phyloP scores from a whole-genome alignment of 2,888 invertebrate species.

The Girardia tigrina region DNA sequence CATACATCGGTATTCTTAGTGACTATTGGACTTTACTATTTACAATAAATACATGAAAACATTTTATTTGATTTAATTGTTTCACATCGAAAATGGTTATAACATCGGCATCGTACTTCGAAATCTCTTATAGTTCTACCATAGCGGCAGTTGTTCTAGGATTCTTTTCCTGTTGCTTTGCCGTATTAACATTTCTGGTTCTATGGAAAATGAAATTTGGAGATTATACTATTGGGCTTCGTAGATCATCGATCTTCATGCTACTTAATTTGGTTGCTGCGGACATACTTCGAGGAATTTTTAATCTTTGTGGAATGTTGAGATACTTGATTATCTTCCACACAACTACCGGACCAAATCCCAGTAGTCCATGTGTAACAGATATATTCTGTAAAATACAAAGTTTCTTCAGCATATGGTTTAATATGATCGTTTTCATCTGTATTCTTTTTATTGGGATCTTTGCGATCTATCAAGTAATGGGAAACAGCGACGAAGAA shows the following conservation, averaged over 20 bases:
- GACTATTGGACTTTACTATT: no score
- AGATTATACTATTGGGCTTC: background rate
- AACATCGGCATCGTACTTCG: no score
- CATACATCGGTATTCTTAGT: no score
- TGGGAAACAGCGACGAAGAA: background rate
- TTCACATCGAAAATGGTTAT: no score
- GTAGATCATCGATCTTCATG: background rate
- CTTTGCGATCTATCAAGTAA: background rate
- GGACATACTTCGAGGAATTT: background rate
- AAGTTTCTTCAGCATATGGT: conserved; percentile 12
- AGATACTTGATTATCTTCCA: background rate
- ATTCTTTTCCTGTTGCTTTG: background rate
- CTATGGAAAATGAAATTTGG: background rate
- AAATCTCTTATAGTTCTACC: no score
- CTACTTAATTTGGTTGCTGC: background rate
- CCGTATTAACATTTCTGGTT: background rate
- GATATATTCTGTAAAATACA: background rate
- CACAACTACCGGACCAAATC: background rate
- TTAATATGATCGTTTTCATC: background rate
- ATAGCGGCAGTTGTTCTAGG: background rate
- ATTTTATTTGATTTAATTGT: no score
- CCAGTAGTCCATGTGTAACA: background rate
- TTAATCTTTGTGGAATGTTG: background rate
- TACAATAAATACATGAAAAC: no score
- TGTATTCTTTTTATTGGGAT: conserved; percentile 2